Base-by-base conservation (phyloP, 1,140 invertebrate species). In the Orchestia grillus region DNA sequence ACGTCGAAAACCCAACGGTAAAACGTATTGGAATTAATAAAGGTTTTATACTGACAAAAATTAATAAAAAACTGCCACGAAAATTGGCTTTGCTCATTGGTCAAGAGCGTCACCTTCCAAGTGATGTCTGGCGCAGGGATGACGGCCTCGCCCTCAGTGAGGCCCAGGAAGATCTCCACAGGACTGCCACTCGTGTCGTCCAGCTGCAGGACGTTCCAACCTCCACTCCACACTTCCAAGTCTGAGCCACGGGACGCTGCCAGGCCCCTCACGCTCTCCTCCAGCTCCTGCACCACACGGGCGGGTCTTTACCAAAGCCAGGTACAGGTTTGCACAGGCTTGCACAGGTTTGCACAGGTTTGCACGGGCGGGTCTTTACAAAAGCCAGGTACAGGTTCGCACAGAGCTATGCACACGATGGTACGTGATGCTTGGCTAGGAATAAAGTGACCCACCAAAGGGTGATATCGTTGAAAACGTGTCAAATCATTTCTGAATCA, bases 101-200 rank as follows among this genome's bases (percentile, higher is more conserved):
- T n/a, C n/a, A n/a, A n/a, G n/a, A n/a, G n/a, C n/a, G n/a, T n/a
- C 87, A 96, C 96, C 96, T 96, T 96, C 96, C 96, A 96, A 40
- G 96, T 88, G 43, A 96, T 91, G 19, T 94, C 96, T 8, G 96
- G 96, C 15, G 96, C 96, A 23, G 96, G 96, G 41, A 96, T 90
- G n/a, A 96, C 88, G 43, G 95, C 44, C 87, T 94, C 91, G 3
- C 94, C 87, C 11, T 44, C 28, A 47, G 47, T 92, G 1, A 92
- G 87, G 23, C 96, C 96, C 8, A 96, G 95, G 96, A 94, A 96
- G n/a, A 96, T 91, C 0, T 47, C 57, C 28, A 96, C 90, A 45
- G 96, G 95, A 1, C 90, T 87, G 92, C 57, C 90, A 45, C 62
- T 41, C 0, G 11, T 6, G 90, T 96, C 87, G 36, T 96, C 96